A percentile compares a stretch with the other conserved stretches of the same genome.
phyloP scores from a whole-genome alignment of 1,140 invertebrate genomes.

The Scaptodrosophila lebanonensis region DNA sequence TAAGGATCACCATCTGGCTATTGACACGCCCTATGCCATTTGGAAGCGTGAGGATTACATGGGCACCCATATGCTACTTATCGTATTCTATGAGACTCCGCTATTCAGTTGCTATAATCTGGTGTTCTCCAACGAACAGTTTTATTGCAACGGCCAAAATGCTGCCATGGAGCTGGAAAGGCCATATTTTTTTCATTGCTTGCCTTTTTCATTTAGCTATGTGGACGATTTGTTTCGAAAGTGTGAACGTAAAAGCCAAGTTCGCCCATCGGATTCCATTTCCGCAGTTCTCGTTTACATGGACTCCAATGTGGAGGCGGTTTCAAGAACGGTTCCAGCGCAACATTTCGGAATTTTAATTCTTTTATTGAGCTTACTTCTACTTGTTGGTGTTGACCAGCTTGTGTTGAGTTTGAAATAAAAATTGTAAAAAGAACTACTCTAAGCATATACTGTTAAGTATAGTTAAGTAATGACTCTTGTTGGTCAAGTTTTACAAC shows the following conservation, averaged over 20 bases:
- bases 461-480: too few species aligned
- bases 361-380: constrained; percentile 4
- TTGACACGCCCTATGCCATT: constrained; percentile 42
- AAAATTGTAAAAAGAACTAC: too few species aligned
- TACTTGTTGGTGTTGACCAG: constrained; percentile 25
- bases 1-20: constrained; percentile 49
- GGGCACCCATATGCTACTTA: constrained; percentile 26
- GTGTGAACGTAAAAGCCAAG: constrained; percentile 2
- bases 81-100: constrained; percentile 51
- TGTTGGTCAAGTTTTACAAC: too few species aligned
- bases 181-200: constrained; percentile 17
- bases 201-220: constrained; percentile 47
- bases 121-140: constrained; percentile 20
- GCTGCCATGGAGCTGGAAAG: constrained; percentile 9
- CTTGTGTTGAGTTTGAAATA: too few species aligned
- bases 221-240: constrained; percentile 25
- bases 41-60: constrained; percentile 44
- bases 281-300: constrained; percentile 30
- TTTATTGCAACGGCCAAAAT: constrained; percentile 48
- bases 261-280: neutral
- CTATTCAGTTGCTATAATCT: constrained; percentile 41
- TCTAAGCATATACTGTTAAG: too few species aligned
- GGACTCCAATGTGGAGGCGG: constrained; percentile 21
- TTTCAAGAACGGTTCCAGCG: constrained; percentile 1
- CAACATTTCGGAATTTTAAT: constrained; percentile 5